A percentile compares a stretch with the other conserved stretches of the same genome.
These are phyloP conservation scores for Sebastes schlegelii DNA, from an alignment of 2,113 vertebrate species.

Conservation along the genomic window DNA sequence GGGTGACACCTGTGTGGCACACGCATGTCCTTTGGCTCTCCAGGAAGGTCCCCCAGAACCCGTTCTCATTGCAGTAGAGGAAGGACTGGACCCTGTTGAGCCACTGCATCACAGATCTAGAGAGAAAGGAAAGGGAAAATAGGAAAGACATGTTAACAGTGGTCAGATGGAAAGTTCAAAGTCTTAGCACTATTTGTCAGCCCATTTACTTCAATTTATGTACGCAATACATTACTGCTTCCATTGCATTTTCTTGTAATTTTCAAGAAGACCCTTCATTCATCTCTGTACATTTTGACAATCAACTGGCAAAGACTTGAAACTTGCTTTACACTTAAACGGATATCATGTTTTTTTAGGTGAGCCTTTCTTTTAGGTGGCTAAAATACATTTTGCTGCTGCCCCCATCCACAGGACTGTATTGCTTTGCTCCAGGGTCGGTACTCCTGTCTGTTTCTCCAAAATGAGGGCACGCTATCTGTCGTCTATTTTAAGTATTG, in stretches of 20 bases:
- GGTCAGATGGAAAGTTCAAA: not conserved
- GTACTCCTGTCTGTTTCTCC: no score
- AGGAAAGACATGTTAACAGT: conserved; percentile 7
- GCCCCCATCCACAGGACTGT: no score
- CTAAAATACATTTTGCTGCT: no score
- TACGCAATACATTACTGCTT: not conserved
- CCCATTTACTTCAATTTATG: not conserved
- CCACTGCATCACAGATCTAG: conserved; percentile 98
- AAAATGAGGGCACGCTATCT: no score
- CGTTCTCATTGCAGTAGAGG: conserved; percentile 99
- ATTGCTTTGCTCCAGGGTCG: no score
- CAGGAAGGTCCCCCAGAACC: conserved; percentile 98
- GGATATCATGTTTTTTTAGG: not conserved
- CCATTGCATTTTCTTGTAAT: no score
- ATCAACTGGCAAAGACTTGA: not conserved
- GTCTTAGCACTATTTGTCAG: not conserved
- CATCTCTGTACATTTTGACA: not conserved
- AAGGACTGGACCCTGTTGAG: conserved; percentile 97
- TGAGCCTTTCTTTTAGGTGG: no score
- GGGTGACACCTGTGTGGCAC: conserved; percentile 93
- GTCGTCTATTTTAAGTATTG: no score
- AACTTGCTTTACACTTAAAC: not conserved
- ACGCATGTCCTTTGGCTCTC: conserved; percentile 97
- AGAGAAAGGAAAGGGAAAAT: conserved; percentile 24
- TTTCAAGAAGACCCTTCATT: not conserved